Base-by-base conservation (phyloP, 2,888 invertebrate genomes). In the Xestoiulus laeticollis region DNA sequence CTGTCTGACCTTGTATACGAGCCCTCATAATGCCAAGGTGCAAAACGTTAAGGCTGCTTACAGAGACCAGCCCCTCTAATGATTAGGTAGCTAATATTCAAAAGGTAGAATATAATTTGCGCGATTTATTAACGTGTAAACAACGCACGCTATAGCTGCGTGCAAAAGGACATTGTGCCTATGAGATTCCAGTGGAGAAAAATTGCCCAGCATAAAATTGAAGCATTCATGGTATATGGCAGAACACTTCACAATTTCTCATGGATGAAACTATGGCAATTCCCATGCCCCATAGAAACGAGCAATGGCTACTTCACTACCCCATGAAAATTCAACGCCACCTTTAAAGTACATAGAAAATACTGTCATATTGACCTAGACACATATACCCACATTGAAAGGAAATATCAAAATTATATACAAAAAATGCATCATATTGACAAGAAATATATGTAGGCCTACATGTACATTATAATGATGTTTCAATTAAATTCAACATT, bases 241-340 rank as follows among this genome's bases (percentile, higher is more conserved):
- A 26, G 22, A 68, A 68, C 68, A 68, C 68, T 68, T 68, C 26
- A 68, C 26, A 68, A 68, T 68, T 68, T 10, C 68, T 68, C 68
- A 68, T 68, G 26, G 5, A 68, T 68, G 68, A 68, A 68, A 68
- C 68, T 68, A 68, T 68, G 1, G 26, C 12, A 8, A 68, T 68
- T 68, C 68, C 68, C 68, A 68, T 68, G 68, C 68, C 68, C 68
- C n/a, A 68, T 68, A 68, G 26, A 68, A 68, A 68, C n/a, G 68
- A 68, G 68, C 68, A 68, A 68, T 68, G 68, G 26, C 68, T 26
- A 68, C 68, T 68, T 68, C 26, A 10, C 10, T 26, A 26, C 26
- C 68, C 68, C 68, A 68, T 68, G 68, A 68, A 68, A 68, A 68
- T 68, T 26, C 68, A 68, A 68, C 26, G 26, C 68, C 68, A 68